Evolutionary conservation across 2,888 invertebrate species (phyloP).

Genomic region (Eudemis profundana): DNA sequence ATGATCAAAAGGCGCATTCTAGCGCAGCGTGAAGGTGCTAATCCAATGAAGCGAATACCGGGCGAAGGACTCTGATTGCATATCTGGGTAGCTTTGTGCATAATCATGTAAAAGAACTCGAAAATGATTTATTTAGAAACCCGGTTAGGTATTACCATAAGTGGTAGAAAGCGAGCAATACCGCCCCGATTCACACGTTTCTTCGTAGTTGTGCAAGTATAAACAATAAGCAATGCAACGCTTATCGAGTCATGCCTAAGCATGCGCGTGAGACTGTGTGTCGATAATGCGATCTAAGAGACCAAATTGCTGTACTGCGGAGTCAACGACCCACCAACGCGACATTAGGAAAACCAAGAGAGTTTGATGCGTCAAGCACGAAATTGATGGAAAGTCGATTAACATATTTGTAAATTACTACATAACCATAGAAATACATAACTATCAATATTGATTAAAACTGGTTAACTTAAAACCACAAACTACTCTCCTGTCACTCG

Average conservation of each 20-base stretch:
- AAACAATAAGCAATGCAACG: conserved; percentile 41
- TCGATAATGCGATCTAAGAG: conserved; percentile 61
- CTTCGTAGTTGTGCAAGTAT: conserved; percentile 42
- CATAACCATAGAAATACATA: background rate
- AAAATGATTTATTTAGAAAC: conserved; percentile 32
- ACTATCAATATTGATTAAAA: background rate
- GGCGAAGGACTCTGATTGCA: conserved; percentile 20
- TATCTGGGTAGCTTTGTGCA: conserved; percentile 12
- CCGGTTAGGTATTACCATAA: conserved; percentile 36
- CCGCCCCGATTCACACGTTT: conserved; percentile 45
- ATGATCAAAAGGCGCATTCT: conserved; percentile 34
- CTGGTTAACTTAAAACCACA: background rate
- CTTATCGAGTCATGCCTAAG: conserved; percentile 40
- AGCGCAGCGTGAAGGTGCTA: background rate
- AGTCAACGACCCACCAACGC: conserved; percentile 74
- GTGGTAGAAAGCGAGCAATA: conserved; percentile 43
- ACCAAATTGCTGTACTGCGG: conserved; percentile 64
- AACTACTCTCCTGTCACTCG: too few relatives aligned
- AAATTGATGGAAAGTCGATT: conserved; percentile 45
- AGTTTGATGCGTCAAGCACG: conserved; percentile 49
- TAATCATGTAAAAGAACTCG: conserved; percentile 14
- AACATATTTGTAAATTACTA: background rate
- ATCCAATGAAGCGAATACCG: conserved; percentile 27
- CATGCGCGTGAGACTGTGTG: conserved; percentile 58
- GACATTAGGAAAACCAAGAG: conserved; percentile 67